Conservation (phyloP, 2,797 vertebrate species). For the Macroramphosus scolopax region DNA sequence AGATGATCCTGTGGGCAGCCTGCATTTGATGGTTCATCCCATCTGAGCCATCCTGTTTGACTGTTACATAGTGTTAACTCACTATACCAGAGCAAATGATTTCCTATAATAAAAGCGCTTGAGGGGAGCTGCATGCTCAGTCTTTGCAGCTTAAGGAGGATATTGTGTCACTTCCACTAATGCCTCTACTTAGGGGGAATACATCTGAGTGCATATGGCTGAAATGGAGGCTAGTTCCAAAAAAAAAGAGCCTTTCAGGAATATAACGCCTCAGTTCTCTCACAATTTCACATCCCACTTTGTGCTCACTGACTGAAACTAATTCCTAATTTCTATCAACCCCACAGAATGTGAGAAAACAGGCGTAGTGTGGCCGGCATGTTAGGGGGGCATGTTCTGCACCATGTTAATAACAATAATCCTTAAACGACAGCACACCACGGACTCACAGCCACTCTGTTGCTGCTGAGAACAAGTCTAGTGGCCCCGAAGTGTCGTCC, state of each 20-base stretch:
- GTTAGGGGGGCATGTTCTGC: conserved; percentile 4
- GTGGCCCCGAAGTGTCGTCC: conserved; percentile 38
- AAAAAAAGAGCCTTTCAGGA: conserved; percentile 16
- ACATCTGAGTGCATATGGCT: conserved; percentile 7
- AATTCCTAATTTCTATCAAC: conserved; percentile 10
- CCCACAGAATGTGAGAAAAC: conserved; percentile 1
- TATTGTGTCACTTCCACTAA: conserved; percentile 17
- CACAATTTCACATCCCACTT: conserved; percentile 4
- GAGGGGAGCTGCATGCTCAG: background rate
- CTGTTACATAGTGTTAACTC: conserved; percentile 7
- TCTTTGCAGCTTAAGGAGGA: conserved; percentile 12
- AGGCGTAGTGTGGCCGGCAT: conserved; percentile 3
- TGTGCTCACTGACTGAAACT: conserved; percentile 17
- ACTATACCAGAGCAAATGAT: conserved; percentile 28
- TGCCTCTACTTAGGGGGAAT: conserved; percentile 8
- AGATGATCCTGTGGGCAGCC: conserved; percentile 3
- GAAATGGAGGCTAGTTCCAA: conserved; percentile 11
- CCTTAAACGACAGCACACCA: conserved; percentile 20
- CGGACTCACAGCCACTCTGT: conserved; percentile 25
- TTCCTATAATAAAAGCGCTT: conserved; percentile 30
- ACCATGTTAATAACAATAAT: conserved; percentile 12
- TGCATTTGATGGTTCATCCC: conserved; percentile 34
- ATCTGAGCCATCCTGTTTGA: conserved; percentile 13
- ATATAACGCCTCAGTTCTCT: background rate
- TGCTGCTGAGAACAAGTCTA: conserved; percentile 32